Percentiles rank a stretch among this genome's conserved stretches.
Conservation (phyloP, 2,888 invertebrate species). For the Idaea dimidiata region DNA sequence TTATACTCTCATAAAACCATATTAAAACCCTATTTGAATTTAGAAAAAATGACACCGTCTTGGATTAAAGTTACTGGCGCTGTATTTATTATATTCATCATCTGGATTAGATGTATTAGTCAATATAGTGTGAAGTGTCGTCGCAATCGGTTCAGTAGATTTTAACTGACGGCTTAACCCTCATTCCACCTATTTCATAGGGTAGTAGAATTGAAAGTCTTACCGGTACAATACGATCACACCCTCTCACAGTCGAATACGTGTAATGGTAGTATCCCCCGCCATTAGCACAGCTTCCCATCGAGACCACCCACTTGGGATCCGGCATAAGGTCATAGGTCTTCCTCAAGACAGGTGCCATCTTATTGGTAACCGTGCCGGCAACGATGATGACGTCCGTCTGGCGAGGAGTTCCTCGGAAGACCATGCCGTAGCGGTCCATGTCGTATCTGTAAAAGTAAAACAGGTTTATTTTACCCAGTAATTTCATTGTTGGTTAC, state of each 20-base stretch:
- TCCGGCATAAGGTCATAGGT: conserved; percentile 99
- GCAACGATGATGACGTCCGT: conserved; percentile 99
- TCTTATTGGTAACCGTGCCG: conserved; percentile 99
- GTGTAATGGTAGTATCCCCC: conserved; percentile 99
- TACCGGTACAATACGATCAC: conserved; percentile 68
- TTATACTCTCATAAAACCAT: no score
- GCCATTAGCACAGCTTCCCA: conserved; percentile 99
- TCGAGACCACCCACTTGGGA: conserved; percentile 98
- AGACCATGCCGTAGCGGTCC: conserved; percentile 98
- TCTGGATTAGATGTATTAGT: no score
- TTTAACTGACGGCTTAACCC: no score
- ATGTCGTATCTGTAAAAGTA: conserved; percentile 89
- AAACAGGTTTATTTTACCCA: neutral
- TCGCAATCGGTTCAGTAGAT: no score
- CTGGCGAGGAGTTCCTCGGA: conserved; percentile 97
- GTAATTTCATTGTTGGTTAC: no score
- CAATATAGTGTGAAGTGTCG: no score
- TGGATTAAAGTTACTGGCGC: no score
- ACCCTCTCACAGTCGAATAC: conserved; percentile 92
- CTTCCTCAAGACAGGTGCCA: conserved; percentile 98
- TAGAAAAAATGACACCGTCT: no score
- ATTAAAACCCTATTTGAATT: no score
- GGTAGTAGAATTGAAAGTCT: conserved; percentile 12
- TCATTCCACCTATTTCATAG: no score
- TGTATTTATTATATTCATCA: no score